phyloP scores from a whole-genome alignment of 2,113 vertebrate genomes.

The Saccopteryx bilineata region DNA sequence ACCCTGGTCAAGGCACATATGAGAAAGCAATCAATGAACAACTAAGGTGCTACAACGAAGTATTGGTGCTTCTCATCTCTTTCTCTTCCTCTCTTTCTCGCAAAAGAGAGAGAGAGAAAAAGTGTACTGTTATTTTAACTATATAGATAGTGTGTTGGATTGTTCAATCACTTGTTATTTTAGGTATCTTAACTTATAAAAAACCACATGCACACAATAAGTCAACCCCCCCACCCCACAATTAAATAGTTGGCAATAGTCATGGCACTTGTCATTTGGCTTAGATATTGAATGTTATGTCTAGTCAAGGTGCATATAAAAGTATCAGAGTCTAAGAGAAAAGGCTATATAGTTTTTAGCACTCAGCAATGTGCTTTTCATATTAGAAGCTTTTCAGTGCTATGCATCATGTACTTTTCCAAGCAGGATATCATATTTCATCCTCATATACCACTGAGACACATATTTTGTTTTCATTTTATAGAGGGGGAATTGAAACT shows the following conservation, averaged over 20 bases:
- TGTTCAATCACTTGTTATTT: not conserved
- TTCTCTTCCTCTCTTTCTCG: too few relatives aligned
- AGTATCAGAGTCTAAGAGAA: not conserved
- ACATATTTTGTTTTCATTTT: not conserved
- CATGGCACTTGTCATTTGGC: not conserved
- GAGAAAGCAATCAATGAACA: too few relatives aligned
- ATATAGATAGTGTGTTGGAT: not conserved
- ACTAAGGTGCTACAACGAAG: too few relatives aligned
- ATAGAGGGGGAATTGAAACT: not conserved
- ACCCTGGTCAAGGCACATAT: too few relatives aligned
- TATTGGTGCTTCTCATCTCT: too few relatives aligned
- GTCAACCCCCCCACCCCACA: not conserved
- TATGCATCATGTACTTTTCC: not conserved
- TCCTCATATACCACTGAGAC: not conserved
- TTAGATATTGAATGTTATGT: not conserved
- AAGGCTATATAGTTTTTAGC: not conserved
- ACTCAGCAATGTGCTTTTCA: not conserved
- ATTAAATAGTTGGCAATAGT: not conserved
- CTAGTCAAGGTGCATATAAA: not conserved
- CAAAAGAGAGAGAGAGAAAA: too few relatives aligned
- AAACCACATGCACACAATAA: not conserved
- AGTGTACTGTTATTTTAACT: too few relatives aligned
- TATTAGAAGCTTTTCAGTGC: not conserved
- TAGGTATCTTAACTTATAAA: not conserved
- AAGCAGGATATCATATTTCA: not conserved